Evolutionary conservation across 2,797 vertebrate genomes (phyloP), one percentile per base, ranked within the genome.

Genomic region (Pangasius macronema): DNA sequence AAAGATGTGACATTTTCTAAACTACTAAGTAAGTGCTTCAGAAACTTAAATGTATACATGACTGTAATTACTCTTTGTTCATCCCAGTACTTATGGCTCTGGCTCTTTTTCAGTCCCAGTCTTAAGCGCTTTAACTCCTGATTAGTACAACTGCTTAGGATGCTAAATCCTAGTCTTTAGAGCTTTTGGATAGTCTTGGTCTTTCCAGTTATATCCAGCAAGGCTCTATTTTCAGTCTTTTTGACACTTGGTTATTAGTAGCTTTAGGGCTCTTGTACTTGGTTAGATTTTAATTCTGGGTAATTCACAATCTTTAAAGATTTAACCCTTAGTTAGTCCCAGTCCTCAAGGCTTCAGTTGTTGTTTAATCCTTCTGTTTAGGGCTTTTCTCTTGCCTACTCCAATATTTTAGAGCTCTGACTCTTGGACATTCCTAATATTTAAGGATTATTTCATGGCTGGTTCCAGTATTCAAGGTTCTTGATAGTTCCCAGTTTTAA

Each of bases 51-150:
- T 30, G n/a, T 33, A 46, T 20, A 10, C 51, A 55, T 0, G n/a
- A 22, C 79, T 63, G 79, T 63, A 63, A 82, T 63, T 82, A 63
- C 14, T 82, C 22, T 46, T 65, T 59, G 14, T 82, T 65, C 14
- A 14, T 82, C 27, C 27, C 6, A 18, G 3, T 82, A 63, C 30
- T 82, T 82, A 46, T 63, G 39, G 59, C 36, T 46, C 55, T 59
- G 55, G 42, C 49, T 77, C 13, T 53, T 55, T 81, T 49, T 59
- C 20, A 27, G 5, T 59, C 1, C 10, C 33, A 27, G 33, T 80
- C 18, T 80, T 80, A 80, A 36, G 30, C 22, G 10, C 33, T 46
- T 42, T 63, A 82, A 63, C 39, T 82, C 59, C 49, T n/a, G 6
- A 82, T 63, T 82, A 46, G 13, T 46, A 16, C 33, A n/a, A 42